Base-by-base conservation (phyloP, 2,113 vertebrate genomes). In the Psephotus haematonotus region DNA sequence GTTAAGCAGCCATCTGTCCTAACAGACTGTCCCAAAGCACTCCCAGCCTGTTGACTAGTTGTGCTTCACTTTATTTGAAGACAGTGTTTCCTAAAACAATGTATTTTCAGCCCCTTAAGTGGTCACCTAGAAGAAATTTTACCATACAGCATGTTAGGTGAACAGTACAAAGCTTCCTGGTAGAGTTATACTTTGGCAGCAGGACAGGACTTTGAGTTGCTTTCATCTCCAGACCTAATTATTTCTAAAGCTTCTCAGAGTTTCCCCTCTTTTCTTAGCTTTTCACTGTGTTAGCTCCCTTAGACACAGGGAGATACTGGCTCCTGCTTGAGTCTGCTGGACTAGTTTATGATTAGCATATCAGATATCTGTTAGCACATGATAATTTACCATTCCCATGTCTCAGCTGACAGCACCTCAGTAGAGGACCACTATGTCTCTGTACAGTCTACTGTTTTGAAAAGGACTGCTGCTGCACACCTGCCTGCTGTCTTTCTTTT, bases 1-100 rank as follows among this genome's bases (percentile, higher is more conserved):
- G 92, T 95, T 96, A 96, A 92, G 85, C 95, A 95, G 70, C 95
- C 95, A 97, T 96, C 96, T 97, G 96, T 89, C 89, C 67, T 67
- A 97, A 72, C 90, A 96, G 92, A 62, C 93, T 91, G 81, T 89
- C 92, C 89, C 62, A 88, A 65, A 95, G 72, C 89, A 74, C 64
- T 82, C 67, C 62, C 81, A 89, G 83, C 88, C 83, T 95, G 83
- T 75, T 90, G 90, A 94, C 52, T 31, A 28, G 46, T 77, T 86
- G 68, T 24, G 39, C 52, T 93, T 86, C 41, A 49, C 41, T 93
- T 86, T 79, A 81, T 81, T 49, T 87, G 49, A 92, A 92, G 70
- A 71, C 37, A 22, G 28, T 59, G n/a, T 91, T 88, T 76, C 63
- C 52, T 28, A 71, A 31, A 86, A 86, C 92, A 82, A 39, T 6